Base-by-base conservation (phyloP, 2,888 invertebrate species). In the Polyploca ridens region DNA sequence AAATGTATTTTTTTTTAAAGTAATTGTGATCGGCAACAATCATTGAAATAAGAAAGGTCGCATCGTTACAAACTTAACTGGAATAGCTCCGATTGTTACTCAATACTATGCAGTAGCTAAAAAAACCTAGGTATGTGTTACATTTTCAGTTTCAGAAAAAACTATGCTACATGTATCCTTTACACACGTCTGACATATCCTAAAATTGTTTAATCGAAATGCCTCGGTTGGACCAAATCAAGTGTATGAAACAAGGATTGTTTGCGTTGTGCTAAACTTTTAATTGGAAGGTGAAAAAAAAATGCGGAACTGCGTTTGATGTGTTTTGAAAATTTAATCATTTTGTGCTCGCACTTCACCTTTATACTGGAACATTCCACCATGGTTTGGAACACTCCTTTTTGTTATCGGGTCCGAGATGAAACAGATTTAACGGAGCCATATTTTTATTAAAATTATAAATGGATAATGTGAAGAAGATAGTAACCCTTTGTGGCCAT, bases 281-380 rank as follows among this genome's bases (percentile, higher is more conserved):
- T 78, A 82, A 84, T 82, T 79, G 81, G 70, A 64, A 59, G 41
- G 38, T 62, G 66, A 70, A 76, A 69, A 76, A 69, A 54, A 54
- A 69, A 54, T 57, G 58, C 33, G 58, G 66, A 72, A 44, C 73
- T 77, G 74, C 69, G 75, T 80, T 81, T 76, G 83, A 79, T 78
- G 71, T 78, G 73, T 75, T 74, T 67, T 71, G 69, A 73, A 76
- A 78, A 80, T 72, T 71, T 79, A 77, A 76, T 78, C 73, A 77
- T 69, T 27, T 70, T 72, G 62, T 63, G 65, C 65, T 58, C 60
- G 63, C 44, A 61, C 63, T 64, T 65, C 68, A 59, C 63, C 64
- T 63, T 58, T 49, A 59, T 59, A 41, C 38, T 62, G 44, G 64
- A 7, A 54, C 54, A 54, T 54, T 54, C 54, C 54, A 10, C 19